Percentiles rank a stretch among this genome's conserved stretches.
These are phyloP conservation scores for Hemicrepidius hirtus DNA, from an alignment of 2,888 invertebrate genomes.

Conservation along the genomic window DNA sequence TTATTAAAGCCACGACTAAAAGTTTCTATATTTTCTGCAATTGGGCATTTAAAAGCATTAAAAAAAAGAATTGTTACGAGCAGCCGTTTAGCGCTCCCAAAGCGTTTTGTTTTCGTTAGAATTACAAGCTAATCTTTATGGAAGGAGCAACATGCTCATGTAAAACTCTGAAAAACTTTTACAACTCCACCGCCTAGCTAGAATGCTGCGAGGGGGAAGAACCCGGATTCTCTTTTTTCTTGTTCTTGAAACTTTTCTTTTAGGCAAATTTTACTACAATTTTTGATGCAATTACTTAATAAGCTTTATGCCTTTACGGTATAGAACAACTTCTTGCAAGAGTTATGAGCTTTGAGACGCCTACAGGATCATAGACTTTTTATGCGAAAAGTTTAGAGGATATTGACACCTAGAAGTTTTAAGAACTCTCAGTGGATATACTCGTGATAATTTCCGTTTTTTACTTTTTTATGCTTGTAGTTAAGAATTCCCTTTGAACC, in stretches of 20 bases:
- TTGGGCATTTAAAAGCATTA: constrained; percentile 21
- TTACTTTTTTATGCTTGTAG: neutral
- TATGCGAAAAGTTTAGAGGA: constrained; percentile 12
- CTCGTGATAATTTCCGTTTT: constrained; percentile 5
- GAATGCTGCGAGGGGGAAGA: constrained; percentile 1
- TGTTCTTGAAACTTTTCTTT: constrained; percentile 5
- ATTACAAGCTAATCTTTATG: constrained; percentile 38
- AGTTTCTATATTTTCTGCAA: constrained; percentile 1
- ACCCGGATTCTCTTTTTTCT: neutral
- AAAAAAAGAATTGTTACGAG: constrained; percentile 17
- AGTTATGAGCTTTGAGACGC: neutral
- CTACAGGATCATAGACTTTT: constrained; percentile 13
- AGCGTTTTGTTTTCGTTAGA: constrained; percentile 36
- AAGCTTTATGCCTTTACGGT: constrained; percentile 16
- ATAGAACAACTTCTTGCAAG: neutral
- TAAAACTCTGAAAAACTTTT: constrained; percentile 37
- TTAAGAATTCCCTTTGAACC: constrained; percentile 8
- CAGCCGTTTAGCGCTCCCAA: constrained; percentile 28
- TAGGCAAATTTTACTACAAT: constrained; percentile 19
- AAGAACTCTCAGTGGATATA: neutral
- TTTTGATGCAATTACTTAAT: constrained; percentile 26
- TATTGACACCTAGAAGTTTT: neutral
- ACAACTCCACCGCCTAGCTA: constrained; percentile 14
- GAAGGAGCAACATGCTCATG: constrained; percentile 35
- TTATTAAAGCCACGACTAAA: constrained; percentile 4